A percentile compares a stretch with the other conserved stretches of the same genome.
Conservation (phyloP, 2,888 invertebrate genomes). For the Conchocele bisecta region DNA sequence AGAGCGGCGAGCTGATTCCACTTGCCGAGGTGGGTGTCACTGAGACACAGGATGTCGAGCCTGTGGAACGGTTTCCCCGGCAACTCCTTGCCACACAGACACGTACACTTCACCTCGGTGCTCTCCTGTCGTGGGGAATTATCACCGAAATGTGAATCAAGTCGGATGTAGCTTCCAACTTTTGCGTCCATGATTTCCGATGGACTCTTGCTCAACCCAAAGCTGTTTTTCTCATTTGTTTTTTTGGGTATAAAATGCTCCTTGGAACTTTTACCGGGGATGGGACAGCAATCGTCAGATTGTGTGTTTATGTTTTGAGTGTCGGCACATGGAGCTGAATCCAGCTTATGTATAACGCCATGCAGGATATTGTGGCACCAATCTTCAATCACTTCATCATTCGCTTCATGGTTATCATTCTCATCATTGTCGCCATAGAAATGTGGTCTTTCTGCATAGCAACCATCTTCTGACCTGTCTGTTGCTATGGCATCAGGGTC, state of each 20-base stretch:
- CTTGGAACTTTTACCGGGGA: no score
- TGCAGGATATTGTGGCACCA: conserved; percentile 3
- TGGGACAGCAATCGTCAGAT: no score
- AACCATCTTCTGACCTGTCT: no score
- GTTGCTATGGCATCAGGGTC: no score
- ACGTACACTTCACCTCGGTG: conserved; percentile 6
- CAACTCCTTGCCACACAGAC: conserved; percentile 1
- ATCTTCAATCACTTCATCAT: background rate
- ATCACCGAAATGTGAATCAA: background rate
- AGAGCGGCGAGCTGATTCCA: conserved; percentile 69
- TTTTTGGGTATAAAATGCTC: no score
- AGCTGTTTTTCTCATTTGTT: background rate
- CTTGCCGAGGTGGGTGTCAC: conserved; percentile 69
- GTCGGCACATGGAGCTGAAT: background rate
- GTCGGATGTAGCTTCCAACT: conserved; percentile 2
- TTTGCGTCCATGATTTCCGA: background rate
- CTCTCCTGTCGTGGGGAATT: background rate
- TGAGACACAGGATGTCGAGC: conserved; percentile 71
- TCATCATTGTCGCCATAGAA: conserved; percentile 4
- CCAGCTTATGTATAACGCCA: background rate
- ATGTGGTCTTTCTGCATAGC: no score
- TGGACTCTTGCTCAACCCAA: background rate
- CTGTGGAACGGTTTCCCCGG: conserved; percentile 48
- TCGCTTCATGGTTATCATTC: background rate
- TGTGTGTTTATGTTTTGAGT: background rate